Base-by-base conservation (phyloP, 2,113 vertebrate species). In the Saccopteryx leptura region DNA sequence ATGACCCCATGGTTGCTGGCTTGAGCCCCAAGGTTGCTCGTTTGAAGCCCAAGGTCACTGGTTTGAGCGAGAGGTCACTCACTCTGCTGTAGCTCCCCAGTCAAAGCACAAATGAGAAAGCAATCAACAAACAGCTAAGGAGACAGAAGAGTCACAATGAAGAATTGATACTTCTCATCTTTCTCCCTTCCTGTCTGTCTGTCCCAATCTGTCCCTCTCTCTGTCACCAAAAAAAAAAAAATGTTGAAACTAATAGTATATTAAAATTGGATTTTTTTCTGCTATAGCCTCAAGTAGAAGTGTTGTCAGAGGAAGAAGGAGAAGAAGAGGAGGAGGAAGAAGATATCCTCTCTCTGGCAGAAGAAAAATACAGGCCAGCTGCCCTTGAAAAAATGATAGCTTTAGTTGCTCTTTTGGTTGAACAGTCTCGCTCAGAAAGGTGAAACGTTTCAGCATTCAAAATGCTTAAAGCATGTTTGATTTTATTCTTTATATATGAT, bases 331-430 rank as follows among this genome's bases (percentile, higher is more conserved):
- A 99, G 1, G 99, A 99, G 65, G 99, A 99, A 94, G 99, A 99
- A 98, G 99, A 99, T 97, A 99, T 99, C 93, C 98, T 99, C 88
- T 99, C 99, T 92, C 98, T 99, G 97, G 99, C 99, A 14, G 99
- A 99, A 98, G 99, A 99, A 98, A 99, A 99, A 91, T 99, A 99
- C 96, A 99, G 99, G 4, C 99, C 99, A 12, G 99, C 99, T n/a
- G 99, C 99, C 60, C 99, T 99, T 98, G 99, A 99, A 98, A 99
- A 99, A 98, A 99, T 99, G 99, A 99, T 99, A 85, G 99, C 99
- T 12, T 99, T 99, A 93, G 99, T 99, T 96, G 99, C 99, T 96
- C 99, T 99, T 97, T 98, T 99, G 86, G 99, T 99, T 97, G 99
- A 99, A 98, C 99, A 99, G 97, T 99, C 99, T 89, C 99, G 99